phyloP scores from a whole-genome alignment of 2,797 vertebrate species.

The Lacerta viridis region DNA sequence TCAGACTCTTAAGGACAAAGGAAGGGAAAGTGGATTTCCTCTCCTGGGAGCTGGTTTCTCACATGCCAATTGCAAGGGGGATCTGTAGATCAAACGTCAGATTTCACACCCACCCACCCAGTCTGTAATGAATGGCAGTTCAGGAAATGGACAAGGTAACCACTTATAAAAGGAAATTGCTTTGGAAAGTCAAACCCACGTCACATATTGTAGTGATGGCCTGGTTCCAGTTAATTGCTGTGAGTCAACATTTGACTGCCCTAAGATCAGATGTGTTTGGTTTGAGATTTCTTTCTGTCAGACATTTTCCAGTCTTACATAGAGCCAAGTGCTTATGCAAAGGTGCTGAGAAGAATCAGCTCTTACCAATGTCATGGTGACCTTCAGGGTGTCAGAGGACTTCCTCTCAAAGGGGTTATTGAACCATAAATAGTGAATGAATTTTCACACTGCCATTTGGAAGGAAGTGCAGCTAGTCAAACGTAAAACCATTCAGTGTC shows the following conservation, averaged over 20 bases:
- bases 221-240: constrained; percentile 24
- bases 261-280: background rate
- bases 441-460: background rate
- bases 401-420: background rate
- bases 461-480: background rate
- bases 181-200: background rate
- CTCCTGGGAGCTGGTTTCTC: background rate
- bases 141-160: background rate
- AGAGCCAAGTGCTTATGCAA: background rate
- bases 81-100: background rate
- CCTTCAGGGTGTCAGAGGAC: background rate
- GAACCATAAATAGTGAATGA: background rate
- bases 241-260: background rate
- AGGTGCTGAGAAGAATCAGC: background rate
- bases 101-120: accelerated
- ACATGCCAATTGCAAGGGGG: background rate
- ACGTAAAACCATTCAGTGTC: background rate
- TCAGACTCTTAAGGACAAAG: background rate
- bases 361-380: background rate
- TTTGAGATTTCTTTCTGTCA: constrained; percentile 1
- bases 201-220: background rate
- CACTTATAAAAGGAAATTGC: background rate
- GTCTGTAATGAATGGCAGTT: background rate
- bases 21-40: background rate
- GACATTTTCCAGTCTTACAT: background rate